These are phyloP conservation scores for Shargacucullia verbasci DNA, from an alignment of 2,888 invertebrate species.

Conservation along the genomic window DNA sequence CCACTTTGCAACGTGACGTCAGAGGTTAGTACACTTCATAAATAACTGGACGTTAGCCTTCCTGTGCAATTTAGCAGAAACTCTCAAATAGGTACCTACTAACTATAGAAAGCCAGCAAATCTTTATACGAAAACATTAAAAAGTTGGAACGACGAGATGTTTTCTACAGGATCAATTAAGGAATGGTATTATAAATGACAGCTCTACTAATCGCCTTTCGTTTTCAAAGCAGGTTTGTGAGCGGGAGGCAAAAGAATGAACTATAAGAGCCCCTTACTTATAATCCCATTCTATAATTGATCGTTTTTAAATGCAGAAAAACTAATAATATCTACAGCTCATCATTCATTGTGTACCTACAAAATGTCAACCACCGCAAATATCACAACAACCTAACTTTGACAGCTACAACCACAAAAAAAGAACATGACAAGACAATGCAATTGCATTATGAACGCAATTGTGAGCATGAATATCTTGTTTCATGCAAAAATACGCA, in stretches of 20 bases:
- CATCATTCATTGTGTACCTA: too few relatives aligned
- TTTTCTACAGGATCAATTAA: too few relatives aligned
- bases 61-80: constrained; percentile 9
- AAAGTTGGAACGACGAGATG: too few relatives aligned
- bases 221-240: too few relatives aligned
- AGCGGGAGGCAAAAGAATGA: too few relatives aligned
- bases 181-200: too few relatives aligned
- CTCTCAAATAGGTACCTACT: constrained; percentile 6
- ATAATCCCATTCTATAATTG: too few relatives aligned
- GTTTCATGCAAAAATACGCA: constrained; percentile 79
- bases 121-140: neutral
- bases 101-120: neutral
- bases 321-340: too few relatives aligned
- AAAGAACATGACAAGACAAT: constrained; percentile 53
- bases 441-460: constrained; percentile 66
- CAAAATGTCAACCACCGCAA: constrained; percentile 20
- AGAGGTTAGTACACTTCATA: constrained; percentile 85
- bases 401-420: constrained; percentile 39
- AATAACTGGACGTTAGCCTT: constrained; percentile 25
- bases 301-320: too few relatives aligned
- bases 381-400: too few relatives aligned
- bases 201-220: too few relatives aligned
- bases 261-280: too few relatives aligned
- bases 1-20: constrained; percentile 88
- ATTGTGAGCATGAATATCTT: constrained; percentile 68